phyloP scores from a whole-genome alignment of 2,797 vertebrate genomes.

The Mormyrops boulengeri region DNA sequence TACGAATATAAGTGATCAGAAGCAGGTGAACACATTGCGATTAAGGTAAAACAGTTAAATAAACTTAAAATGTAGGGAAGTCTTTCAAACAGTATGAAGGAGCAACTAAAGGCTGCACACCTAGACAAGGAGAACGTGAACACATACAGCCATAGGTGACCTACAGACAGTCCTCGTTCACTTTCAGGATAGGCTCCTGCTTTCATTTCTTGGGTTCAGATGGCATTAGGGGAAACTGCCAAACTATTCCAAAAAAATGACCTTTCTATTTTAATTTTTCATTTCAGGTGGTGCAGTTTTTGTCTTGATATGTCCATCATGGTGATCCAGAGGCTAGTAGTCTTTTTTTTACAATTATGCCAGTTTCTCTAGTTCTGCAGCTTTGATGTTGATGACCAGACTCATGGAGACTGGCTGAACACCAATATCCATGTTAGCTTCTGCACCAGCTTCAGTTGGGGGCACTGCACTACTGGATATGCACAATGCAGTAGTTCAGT shows the following conservation, averaged over 20 bases:
- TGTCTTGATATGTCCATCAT: not conserved
- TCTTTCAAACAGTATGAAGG: not conserved
- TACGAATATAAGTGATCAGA: not conserved
- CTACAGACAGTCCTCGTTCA: constrained; percentile 23
- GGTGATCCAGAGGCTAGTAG: constrained; percentile 2
- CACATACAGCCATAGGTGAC: constrained; percentile 22
- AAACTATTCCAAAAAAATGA: constrained; percentile 6
- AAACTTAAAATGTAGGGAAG: not conserved
- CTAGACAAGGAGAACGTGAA: constrained; percentile 21
- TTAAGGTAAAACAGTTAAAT: not conserved
- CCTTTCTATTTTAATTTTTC: not conserved
- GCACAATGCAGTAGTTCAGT: not conserved
- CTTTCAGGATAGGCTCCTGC: constrained; percentile 11
- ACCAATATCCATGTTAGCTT: not conserved
- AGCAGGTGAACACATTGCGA: not conserved
- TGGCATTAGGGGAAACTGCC: not conserved
- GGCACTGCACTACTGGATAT: not conserved
- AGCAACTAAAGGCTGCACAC: constrained; percentile 13
- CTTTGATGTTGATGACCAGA: not conserved
- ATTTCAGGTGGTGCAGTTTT: not conserved
- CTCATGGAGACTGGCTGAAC: not conserved
- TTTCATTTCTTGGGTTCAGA: not conserved
- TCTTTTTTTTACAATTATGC: constrained; percentile 3
- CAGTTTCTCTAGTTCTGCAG: constrained; percentile 3
- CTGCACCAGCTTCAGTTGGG: not conserved